These are phyloP conservation scores for Xenopus laevis DNA, from an alignment of 2,113 vertebrate species.

Conservation along the genomic window DNA sequence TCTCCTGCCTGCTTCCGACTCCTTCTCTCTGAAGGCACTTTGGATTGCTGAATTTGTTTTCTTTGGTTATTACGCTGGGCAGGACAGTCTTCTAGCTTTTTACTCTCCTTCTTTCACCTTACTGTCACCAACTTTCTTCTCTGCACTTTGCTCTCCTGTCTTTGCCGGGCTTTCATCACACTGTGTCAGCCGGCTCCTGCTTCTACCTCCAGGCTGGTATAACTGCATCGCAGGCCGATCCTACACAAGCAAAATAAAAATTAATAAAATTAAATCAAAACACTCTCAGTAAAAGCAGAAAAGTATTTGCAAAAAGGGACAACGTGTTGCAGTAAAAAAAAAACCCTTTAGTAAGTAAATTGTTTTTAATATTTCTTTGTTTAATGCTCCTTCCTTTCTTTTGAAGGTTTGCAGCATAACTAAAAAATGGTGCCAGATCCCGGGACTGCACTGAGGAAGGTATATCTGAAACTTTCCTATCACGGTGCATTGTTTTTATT, in stretches of 20 bases:
- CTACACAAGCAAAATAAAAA: slow-evolving; percentile 55
- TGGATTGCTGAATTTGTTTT: slow-evolving; percentile 72
- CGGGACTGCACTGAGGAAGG: no score
- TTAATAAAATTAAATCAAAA: neutral
- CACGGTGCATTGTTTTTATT: no score
- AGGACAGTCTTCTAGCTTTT: slow-evolving; percentile 61
- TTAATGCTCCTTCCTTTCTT: no score
- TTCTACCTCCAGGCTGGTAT: slow-evolving; percentile 92
- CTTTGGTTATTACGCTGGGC: slow-evolving; percentile 76
- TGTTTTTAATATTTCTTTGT: no score
- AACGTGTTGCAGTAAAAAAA: no score
- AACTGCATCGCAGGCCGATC: slow-evolving; percentile 96
- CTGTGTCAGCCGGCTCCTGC: slow-evolving; percentile 70
- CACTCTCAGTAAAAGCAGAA: neutral
- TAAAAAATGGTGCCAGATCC: no score
- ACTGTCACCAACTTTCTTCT: slow-evolving; percentile 77
- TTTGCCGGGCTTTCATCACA: slow-evolving; percentile 64
- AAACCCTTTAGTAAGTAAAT: no score
- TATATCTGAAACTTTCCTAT: no score
- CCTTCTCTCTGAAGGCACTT: slow-evolving; percentile 82
- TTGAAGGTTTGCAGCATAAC: no score
- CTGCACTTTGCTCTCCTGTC: slow-evolving; percentile 58
- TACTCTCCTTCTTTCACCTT: slow-evolving; percentile 76
- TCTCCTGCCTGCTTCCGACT: slow-evolving; percentile 56
- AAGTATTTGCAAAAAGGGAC: no score